Evolutionary conservation across 2,113 vertebrate genomes (phyloP), one percentile per base, ranked within the genome.

Genomic region (Dasypus novemcinctus): DNA sequence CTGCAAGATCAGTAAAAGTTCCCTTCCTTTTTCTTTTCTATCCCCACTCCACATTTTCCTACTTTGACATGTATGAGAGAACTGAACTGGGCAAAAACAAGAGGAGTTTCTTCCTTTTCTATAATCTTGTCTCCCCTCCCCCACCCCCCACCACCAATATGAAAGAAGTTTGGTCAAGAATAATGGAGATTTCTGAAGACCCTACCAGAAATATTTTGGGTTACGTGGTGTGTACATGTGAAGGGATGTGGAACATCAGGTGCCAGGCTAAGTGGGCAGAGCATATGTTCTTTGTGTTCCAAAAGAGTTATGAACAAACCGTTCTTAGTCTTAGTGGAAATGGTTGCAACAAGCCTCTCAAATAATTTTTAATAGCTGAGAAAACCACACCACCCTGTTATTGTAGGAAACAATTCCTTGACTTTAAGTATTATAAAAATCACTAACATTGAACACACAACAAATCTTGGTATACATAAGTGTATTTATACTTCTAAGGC

Each of bases 281-380:
- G 36, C 36, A 63, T 82, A 75, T 57, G 12, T 78, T 74, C 41
- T 96, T 72, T 75, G 41, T 17, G 36, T 90, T 90, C 66, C 92
- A 49, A 49, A 49, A 49, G 46, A 49, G 46, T 49, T 49, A 7
- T 49, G 8, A 49, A 49, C 46, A 49, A 49, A 49, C 46, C 11
- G 46, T 49, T 49, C 46, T 46, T 49, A 49, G 46, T 49, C 46
- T 49, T 49, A 49, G 46, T 7, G 8, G 46, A 49, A 49, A 49
- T 49, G 46, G 5, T 49, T 49, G 46, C 8, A 49, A 49, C 8
- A 49, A 11, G 46, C 46, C 52, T 54, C 52, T 43, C n/a, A 79
- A 57, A 49, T 12, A 46, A 78, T 78, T 66, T 76, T 78, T 89
- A 52, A 64, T 75, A 78, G 33, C 41, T 78, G 59, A 49, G 15